Conservation (phyloP, 2,888 invertebrate species). For the Xestia c-nigrum region DNA sequence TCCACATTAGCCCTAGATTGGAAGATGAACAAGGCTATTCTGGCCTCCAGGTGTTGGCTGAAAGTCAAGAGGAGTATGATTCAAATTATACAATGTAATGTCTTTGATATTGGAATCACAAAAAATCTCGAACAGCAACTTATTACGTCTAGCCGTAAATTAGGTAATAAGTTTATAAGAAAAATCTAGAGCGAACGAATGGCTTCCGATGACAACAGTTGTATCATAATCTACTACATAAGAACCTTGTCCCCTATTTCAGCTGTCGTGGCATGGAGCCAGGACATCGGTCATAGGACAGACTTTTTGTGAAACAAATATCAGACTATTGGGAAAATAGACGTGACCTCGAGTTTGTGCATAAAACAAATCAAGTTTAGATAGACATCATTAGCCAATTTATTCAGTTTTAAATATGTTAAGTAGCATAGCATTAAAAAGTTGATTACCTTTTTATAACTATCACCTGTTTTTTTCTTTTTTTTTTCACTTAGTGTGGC, state of each 20-base stretch:
- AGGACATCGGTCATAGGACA: conserved; percentile 11
- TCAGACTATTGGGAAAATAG: not conserved
- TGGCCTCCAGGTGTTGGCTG: not conserved
- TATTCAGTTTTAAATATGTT: not conserved
- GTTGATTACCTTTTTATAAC: not conserved
- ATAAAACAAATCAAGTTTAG: not conserved
- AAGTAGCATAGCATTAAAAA: not conserved
- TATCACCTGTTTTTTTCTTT: no score
- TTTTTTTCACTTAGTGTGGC: no score
- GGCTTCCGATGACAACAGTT: not conserved
- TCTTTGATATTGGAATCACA: not conserved
- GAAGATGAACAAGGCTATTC: not conserved
- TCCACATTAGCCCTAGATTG: not conserved
- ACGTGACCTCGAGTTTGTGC: conserved; percentile 18
- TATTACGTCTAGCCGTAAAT: not conserved
- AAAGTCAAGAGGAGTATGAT: not conserved
- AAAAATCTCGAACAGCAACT: not conserved
- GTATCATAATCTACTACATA: conserved; percentile 10
- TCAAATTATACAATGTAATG: not conserved
- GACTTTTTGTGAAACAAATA: conserved; percentile 3
- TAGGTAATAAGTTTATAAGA: not conserved
- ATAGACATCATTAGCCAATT: not conserved
- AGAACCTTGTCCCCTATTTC: not conserved
- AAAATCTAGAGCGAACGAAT: conserved; percentile 11
- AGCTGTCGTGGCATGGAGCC: conserved; percentile 27